Conservation (phyloP, 1,140 invertebrate species). For the Euwallacea similis region DNA sequence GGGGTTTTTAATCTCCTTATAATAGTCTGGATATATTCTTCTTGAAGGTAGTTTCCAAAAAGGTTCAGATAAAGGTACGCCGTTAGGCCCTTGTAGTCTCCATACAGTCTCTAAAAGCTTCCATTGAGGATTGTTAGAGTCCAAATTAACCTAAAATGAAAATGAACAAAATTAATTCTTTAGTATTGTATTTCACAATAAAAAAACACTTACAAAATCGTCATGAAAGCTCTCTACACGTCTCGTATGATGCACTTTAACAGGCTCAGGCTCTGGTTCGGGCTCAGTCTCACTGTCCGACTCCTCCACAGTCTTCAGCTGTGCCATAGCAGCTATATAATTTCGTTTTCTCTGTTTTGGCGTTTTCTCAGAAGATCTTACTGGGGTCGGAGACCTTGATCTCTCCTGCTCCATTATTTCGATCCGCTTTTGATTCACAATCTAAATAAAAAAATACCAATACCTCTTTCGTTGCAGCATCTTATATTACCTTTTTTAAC, state of each 20-base stretch:
- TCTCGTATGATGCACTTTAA: background rate
- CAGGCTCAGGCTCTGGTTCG: conserved; percentile 16
- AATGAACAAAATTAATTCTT: background rate
- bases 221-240: conserved; percentile 14
- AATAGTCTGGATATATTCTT: conserved; percentile 94
- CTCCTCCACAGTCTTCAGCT: conserved; percentile 23
- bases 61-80: conserved; percentile 76
- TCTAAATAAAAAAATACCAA: background rate
- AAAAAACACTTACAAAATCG: conserved; percentile 27
- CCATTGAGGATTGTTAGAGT: conserved; percentile 58
- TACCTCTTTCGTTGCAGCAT: no score
- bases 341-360: conserved; percentile 14
- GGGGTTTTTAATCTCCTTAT: conserved; percentile 94
- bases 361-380: conserved; percentile 12
- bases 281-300: conserved; percentile 2
- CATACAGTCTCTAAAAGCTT: conserved; percentile 58
- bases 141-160: conserved; percentile 27
- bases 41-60: conserved; percentile 92
- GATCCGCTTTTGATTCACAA: conserved; percentile 56
- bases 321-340: conserved; percentile 26
- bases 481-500: conserved; percentile 66
- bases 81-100: conserved; percentile 53
- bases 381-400: conserved; percentile 1
- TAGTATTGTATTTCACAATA: background rate
- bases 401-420: conserved; percentile 61